Conservation (phyloP, 1,140 invertebrate species). For the Batillaria attramentaria region DNA sequence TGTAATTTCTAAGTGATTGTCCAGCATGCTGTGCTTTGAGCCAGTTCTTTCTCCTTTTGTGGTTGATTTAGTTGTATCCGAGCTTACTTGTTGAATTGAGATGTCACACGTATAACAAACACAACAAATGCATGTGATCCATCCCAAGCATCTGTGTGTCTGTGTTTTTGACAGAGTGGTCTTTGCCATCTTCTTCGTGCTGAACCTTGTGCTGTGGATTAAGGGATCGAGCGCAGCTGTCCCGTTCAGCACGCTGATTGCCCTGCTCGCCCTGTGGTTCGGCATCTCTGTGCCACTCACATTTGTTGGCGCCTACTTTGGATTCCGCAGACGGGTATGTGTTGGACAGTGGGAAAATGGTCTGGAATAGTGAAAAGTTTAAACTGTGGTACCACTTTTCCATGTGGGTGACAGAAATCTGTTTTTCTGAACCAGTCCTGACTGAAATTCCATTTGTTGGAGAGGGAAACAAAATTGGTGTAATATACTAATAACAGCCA, state of each 20-base stretch:
- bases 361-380: background rate
- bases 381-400: no score
- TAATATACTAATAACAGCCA: no score
- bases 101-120: no score
- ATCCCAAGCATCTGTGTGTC: no score
- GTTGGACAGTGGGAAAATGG: background rate
- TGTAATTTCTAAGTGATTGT: no score
- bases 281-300: constrained; percentile 98
- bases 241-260: constrained; percentile 97
- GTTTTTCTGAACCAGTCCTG: no score
- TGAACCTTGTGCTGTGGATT: constrained; percentile 96
- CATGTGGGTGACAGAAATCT: no score
- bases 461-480: no score
- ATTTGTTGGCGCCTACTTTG: constrained; percentile 98
- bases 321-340: constrained; percentile 94
- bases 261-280: constrained; percentile 97
- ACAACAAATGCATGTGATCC: no score
- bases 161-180: constrained; percentile 82
- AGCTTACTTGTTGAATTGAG: background rate
- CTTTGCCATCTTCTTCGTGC: constrained; percentile 94
- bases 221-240: constrained; percentile 96
- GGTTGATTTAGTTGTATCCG: background rate
- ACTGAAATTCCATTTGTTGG: no score
- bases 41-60: background rate
- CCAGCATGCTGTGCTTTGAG: no score